Evolutionary conservation across 2,888 invertebrate genomes (phyloP).

Genomic region (Mimas tiliae): DNA sequence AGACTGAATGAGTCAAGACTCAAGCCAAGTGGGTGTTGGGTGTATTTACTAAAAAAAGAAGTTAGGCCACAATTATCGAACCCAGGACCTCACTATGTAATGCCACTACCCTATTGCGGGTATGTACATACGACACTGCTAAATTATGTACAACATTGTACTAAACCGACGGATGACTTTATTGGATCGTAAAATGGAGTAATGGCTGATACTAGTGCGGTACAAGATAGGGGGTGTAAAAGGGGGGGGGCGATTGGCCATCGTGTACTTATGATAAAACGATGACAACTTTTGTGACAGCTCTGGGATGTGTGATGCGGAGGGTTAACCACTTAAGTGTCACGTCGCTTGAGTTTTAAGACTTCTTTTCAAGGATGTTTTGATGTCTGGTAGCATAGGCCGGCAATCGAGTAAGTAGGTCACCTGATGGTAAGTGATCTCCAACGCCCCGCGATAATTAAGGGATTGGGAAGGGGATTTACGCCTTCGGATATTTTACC

Average conservation of each 20-base stretch:
- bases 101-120: background rate
- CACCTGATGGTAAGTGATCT: too few species aligned
- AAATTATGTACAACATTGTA: constrained; percentile 71
- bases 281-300: constrained; percentile 6
- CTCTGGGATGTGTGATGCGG: background rate
- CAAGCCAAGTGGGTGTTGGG: too few species aligned
- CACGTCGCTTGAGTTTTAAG: background rate
- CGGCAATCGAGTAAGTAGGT: too few species aligned
- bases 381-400: background rate
- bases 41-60: too few species aligned
- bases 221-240: constrained; percentile 22
- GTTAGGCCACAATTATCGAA: too few species aligned
- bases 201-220: constrained; percentile 60
- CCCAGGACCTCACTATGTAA: too few species aligned
- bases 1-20: too few species aligned
- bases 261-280: background rate
- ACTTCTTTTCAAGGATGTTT: background rate
- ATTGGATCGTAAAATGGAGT: constrained; percentile 63
- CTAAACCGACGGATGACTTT: constrained; percentile 63
- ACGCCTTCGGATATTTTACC: too few species aligned
- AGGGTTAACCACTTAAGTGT: background rate
- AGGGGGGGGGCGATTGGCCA: background rate
- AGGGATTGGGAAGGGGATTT: too few species aligned
- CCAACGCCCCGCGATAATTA: too few species aligned
- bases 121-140: constrained; percentile 44